These are phyloP conservation scores for Byasa hedistus DNA, from an alignment of 2,888 invertebrate species.

Conservation along the genomic window DNA sequence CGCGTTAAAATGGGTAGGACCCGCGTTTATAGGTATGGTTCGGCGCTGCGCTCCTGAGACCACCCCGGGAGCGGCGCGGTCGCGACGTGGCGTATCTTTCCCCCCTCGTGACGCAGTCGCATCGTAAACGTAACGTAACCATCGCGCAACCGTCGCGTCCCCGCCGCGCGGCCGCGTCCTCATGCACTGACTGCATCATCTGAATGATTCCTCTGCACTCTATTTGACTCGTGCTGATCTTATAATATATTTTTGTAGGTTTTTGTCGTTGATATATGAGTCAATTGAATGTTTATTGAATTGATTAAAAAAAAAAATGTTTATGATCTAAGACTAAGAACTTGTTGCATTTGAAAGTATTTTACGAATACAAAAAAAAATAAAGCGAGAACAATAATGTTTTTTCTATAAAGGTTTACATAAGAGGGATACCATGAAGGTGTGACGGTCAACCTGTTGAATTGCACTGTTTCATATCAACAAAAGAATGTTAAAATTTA, in stretches of 20 bases:
- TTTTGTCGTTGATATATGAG: conserved; percentile 79
- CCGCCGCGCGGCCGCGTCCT: conserved; percentile 32
- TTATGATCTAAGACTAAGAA: conserved; percentile 77
- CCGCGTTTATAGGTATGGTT: conserved; percentile 39
- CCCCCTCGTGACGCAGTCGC: conserved; percentile 5
- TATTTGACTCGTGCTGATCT: conserved; percentile 74
- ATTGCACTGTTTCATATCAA: conserved; percentile 75
- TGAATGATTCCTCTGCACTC: conserved; percentile 57
- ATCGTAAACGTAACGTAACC: conserved; percentile 30
- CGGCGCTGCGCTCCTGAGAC: conserved; percentile 25
- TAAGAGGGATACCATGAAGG: conserved; percentile 65
- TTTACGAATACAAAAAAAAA: conserved; percentile 71
- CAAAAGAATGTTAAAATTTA: conserved; percentile 55
- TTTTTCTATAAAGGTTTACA: conserved; percentile 78
- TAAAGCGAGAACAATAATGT: conserved; percentile 77
- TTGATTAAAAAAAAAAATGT: conserved; percentile 65
- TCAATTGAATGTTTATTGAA: conserved; percentile 79
- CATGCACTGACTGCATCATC: conserved; percentile 38
- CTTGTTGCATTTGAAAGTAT: conserved; percentile 80
- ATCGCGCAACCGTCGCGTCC: conserved; percentile 23
- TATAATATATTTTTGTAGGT: conserved; percentile 79
- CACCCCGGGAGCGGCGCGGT: conserved; percentile 29
- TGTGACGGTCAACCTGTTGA: conserved; percentile 62
- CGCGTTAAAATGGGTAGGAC: conserved; percentile 57
- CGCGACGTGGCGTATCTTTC: conserved; percentile 27